Percentiles rank a stretch among this genome's conserved stretches.
Conservation (phyloP, 2,888 invertebrate species). For the Helicoverpa assulta region DNA sequence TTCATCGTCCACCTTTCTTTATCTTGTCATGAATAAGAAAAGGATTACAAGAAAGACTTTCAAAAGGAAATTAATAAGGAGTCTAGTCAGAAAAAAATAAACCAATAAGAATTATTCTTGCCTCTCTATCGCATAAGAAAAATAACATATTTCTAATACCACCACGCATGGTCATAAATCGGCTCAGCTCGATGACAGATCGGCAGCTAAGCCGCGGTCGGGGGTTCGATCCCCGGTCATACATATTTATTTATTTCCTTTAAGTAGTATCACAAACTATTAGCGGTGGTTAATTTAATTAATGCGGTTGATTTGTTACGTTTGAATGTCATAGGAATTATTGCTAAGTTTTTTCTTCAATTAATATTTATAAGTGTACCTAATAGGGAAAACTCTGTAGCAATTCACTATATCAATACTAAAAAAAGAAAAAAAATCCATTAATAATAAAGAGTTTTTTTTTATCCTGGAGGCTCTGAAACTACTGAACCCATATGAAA, state of each 20-base stretch:
- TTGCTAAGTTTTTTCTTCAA: too few relatives aligned
- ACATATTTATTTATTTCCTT: constrained; percentile 53
- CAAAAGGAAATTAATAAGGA: too few relatives aligned
- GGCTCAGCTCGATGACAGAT: constrained; percentile 71
- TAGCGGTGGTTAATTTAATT: constrained; percentile 24
- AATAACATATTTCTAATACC: constrained; percentile 54
- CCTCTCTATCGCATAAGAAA: constrained; percentile 27
- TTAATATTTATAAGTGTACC: too few relatives aligned
- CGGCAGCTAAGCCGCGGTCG: constrained; percentile 58
- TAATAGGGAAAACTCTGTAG: too few relatives aligned
- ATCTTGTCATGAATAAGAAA: too few relatives aligned
- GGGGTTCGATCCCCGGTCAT: constrained; percentile 53
- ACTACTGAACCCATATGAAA: too few relatives aligned
- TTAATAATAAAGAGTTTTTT: too few relatives aligned
- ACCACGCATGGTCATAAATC: constrained; percentile 60
- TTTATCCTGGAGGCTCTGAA: too few relatives aligned
- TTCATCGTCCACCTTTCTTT: too few relatives aligned
- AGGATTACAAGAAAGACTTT: too few relatives aligned
- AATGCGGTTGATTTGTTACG: neutral
- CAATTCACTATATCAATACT: too few relatives aligned
- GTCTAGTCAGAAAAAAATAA: neutral
- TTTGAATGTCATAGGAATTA: neutral
- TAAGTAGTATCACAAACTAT: constrained; percentile 53
- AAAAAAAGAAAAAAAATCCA: too few relatives aligned
- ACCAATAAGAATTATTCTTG: constrained; percentile 20